Evolutionary conservation across 2,797 vertebrate species (phyloP).

Genomic region (Nyctalus aviator): DNA sequence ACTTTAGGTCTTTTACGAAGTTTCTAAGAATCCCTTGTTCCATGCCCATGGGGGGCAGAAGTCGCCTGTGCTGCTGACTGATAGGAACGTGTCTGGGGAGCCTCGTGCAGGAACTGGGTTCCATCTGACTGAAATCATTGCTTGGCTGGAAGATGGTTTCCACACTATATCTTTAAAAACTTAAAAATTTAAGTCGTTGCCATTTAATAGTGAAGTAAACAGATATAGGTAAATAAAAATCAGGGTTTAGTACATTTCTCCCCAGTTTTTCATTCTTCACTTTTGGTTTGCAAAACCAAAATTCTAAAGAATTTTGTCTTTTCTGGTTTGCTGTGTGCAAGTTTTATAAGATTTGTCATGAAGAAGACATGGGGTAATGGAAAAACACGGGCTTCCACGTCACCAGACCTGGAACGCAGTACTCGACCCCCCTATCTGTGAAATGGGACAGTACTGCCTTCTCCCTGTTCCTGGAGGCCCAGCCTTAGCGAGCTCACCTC

Average conservation of each 20-base stretch:
- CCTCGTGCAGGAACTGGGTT: neutral
- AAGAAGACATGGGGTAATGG: neutral
- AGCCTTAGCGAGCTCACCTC: neutral
- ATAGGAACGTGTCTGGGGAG: neutral
- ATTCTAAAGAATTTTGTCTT: neutral
- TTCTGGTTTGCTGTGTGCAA: neutral
- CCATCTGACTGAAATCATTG: neutral
- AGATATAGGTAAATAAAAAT: neutral
- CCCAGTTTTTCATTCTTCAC: neutral
- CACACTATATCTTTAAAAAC: slow-evolving; percentile 19
- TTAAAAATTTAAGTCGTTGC: neutral
- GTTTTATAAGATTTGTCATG: neutral
- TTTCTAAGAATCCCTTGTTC: neutral
- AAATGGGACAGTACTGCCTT: neutral
- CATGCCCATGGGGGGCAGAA: no score
- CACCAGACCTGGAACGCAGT: neutral
- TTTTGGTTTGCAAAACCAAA: neutral
- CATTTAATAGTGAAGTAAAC: neutral
- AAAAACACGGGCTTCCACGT: fast-evolving
- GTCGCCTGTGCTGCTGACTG: neutral
- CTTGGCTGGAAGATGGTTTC: neutral
- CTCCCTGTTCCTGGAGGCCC: neutral
- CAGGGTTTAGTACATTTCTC: neutral
- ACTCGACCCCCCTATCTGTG: neutral
- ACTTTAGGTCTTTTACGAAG: neutral